Conservation (phyloP, 2,113 vertebrate genomes). For the Hydrochoerus hydrochaeris region DNA sequence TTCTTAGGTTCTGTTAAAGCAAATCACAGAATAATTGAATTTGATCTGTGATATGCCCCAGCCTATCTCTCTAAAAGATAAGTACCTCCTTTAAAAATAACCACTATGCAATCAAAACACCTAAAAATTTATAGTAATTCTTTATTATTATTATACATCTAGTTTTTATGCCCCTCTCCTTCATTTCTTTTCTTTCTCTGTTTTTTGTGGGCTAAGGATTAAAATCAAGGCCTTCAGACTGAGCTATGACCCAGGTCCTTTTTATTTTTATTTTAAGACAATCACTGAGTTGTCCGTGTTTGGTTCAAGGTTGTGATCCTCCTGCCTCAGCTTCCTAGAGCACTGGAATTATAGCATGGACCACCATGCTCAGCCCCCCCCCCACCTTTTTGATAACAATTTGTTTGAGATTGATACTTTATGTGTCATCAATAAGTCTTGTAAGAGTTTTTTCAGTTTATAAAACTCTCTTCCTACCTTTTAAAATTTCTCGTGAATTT, state of each 20-base stretch:
- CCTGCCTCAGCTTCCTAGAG: not conserved
- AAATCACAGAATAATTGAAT: conserved; percentile 2
- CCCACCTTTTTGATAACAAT: not conserved
- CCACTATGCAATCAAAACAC: not conserved
- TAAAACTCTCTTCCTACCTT: not conserved
- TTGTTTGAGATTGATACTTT: not conserved
- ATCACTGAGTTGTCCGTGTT: not conserved
- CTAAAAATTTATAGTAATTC: not conserved
- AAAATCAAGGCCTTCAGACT: not conserved
- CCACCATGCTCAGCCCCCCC: not conserved
- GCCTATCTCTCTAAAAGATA: not conserved
- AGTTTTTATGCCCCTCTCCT: not conserved
- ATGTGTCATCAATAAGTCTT: not conserved
- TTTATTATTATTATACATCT: not conserved
- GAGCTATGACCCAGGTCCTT: not conserved
- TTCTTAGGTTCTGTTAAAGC: not conserved
- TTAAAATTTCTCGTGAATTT: not conserved
- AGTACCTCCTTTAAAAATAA: not conserved
- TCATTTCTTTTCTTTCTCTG: not conserved
- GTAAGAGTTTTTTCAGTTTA: not conserved
- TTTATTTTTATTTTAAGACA: not conserved
- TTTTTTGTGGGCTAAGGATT: not conserved
- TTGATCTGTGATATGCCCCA: not conserved
- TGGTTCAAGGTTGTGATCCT: not conserved
- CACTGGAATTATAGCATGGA: not conserved